Evolutionary conservation across 2,113 vertebrate species (phyloP).

Genomic region (Gallinago paraguaiae): DNA sequence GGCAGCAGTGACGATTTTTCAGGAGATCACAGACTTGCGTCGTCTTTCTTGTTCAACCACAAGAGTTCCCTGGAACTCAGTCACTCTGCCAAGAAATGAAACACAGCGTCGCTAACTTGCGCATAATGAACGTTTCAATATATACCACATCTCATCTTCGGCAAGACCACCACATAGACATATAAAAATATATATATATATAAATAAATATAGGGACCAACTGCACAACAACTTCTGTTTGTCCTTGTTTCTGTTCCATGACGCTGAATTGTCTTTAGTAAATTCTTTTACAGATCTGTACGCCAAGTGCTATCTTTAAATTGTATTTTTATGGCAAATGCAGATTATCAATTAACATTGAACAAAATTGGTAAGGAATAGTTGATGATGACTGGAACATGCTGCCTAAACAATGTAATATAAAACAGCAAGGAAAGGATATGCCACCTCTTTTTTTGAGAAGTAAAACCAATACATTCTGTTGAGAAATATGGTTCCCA

Average conservation of each 20-base stretch:
- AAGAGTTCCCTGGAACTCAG: not conserved
- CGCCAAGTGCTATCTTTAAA: not conserved
- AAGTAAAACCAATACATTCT: not conserved
- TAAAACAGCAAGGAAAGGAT: not conserved
- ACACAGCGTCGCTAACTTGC: not conserved
- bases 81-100: not conserved
- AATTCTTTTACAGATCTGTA: not conserved
- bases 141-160: not conserved
- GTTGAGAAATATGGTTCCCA: not conserved
- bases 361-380: not conserved
- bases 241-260: not conserved
- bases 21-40: conserved; percentile 8
- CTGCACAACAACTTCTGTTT: not conserved
- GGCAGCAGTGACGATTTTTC: not conserved
- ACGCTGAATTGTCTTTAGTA: not conserved
- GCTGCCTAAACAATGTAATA: not conserved
- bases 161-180: not conserved
- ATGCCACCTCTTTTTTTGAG: not conserved
- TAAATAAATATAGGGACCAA: not conserved
- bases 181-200: not conserved
- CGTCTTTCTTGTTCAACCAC: conserved; percentile 25
- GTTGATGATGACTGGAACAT: not conserved
- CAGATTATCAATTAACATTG: not conserved
- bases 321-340: not conserved
- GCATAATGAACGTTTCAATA: not conserved